A percentile compares a stretch with the other conserved stretches of the same genome.
Evolutionary conservation across 37 sponge, comb jelly and placozoan genomes (phyloP).

Genomic region (Aphrocallistes beatrix): DNA sequence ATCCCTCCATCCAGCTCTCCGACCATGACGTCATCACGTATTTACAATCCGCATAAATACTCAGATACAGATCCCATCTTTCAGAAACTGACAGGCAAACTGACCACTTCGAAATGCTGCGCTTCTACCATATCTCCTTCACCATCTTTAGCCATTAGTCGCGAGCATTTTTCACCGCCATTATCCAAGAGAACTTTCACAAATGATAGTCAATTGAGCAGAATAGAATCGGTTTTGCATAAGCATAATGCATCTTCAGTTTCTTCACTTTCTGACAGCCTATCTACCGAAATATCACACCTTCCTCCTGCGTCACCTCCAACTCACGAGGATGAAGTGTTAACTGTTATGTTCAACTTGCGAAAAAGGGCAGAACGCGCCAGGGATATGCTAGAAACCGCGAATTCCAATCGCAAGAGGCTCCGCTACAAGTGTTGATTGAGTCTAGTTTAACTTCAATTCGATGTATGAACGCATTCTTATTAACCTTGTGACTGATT

Average conservation of each 20-base stretch:
- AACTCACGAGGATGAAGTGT: neutral
- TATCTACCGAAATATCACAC: slow-evolving; percentile 14
- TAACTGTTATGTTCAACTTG: slow-evolving; percentile 6
- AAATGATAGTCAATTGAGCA: neutral
- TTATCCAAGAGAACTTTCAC: neutral
- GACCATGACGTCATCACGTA: neutral
- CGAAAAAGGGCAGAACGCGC: neutral
- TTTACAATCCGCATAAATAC: neutral
- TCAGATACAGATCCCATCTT: neutral
- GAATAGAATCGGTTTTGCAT: neutral
- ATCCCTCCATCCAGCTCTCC: neutral
- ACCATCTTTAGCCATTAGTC: neutral
- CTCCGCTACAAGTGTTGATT: slow-evolving; percentile 12
- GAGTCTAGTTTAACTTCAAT: neutral
- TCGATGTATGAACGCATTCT: neutral
- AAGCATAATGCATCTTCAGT: neutral
- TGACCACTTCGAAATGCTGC: neutral
- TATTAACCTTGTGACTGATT: neutral
- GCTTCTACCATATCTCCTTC: neutral
- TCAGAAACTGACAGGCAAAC: neutral
- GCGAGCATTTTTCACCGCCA: neutral
- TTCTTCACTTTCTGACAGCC: neutral
- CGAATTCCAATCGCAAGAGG: slow-evolving; percentile 11
- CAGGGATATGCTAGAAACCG: slow-evolving; percentile 7
- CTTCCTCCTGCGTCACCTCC: neutral